Percentiles rank a stretch among this genome's conserved stretches.
phyloP scores from a whole-genome alignment of 2,113 vertebrate species.

The Sturnus vulgaris region DNA sequence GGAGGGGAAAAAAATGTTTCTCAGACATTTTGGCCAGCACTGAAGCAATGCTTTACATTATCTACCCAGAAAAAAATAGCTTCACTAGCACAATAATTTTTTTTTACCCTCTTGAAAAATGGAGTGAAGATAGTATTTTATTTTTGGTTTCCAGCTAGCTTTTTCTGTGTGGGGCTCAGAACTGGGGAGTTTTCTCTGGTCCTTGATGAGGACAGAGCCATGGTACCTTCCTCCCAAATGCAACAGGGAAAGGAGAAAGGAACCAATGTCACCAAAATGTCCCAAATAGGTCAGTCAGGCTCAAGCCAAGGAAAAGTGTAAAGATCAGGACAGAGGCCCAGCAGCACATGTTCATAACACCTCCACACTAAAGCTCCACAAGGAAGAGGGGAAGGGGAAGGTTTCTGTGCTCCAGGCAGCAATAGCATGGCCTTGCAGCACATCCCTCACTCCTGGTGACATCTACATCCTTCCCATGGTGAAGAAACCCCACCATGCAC shows the following conservation, averaged over 20 bases:
- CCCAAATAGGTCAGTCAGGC: background rate
- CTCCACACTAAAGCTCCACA: background rate
- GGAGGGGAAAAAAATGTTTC: background rate
- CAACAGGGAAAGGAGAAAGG: background rate
- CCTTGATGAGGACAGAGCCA: background rate
- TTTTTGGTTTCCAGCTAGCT: background rate
- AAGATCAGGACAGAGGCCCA: background rate
- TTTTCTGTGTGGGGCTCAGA: background rate
- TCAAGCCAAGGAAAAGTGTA: background rate
- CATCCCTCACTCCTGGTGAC: background rate
- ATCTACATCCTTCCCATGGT: background rate
- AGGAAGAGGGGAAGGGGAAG: background rate
- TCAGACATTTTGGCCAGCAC: slow-evolving; percentile 9
- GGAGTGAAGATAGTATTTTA: background rate
- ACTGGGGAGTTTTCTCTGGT: background rate
- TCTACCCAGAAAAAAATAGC: slow-evolving; percentile 19
- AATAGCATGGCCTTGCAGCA: background rate
- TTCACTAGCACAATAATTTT: background rate
- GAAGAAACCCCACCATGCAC: background rate
- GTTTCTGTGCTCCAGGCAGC: background rate
- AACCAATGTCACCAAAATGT: background rate
- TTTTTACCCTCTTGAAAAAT: background rate
- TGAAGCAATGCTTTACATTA: slow-evolving; percentile 46
- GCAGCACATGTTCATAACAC: background rate
- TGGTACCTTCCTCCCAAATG: background rate